Conservation (phyloP, 2,888 invertebrate species). For the Patella caerulea region DNA sequence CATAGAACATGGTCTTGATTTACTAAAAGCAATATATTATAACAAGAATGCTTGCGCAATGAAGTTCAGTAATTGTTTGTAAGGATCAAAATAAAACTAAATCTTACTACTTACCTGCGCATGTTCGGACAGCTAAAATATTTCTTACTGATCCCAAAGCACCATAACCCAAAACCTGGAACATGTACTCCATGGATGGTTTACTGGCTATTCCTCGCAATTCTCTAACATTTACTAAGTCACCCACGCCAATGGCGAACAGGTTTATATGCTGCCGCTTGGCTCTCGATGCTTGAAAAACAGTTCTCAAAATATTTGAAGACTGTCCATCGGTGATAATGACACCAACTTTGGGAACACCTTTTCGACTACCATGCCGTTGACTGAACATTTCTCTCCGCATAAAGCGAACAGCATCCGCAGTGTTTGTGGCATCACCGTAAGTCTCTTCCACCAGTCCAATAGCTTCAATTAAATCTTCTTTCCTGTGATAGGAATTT, state of each 20-base stretch:
- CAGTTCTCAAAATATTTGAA: slow-evolving; percentile 45
- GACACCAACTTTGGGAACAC: slow-evolving; percentile 57
- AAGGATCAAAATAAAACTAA: no score
- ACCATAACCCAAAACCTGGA: slow-evolving; percentile 50
- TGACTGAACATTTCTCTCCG: slow-evolving; percentile 47
- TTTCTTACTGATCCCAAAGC: slow-evolving; percentile 55
- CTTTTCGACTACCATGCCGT: slow-evolving; percentile 43
- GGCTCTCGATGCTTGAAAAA: slow-evolving; percentile 50
- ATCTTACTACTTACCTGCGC: slow-evolving; percentile 37
- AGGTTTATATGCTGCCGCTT: slow-evolving; percentile 49
- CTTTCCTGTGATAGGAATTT: slow-evolving; percentile 41
- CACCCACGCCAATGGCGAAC: slow-evolving; percentile 61
- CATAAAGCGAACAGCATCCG: slow-evolving; percentile 49
- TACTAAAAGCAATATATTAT: background rate
- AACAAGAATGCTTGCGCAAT: no score
- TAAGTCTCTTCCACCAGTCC: slow-evolving; percentile 39
- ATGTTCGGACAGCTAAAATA: slow-evolving; percentile 56
- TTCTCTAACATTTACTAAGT: slow-evolving; percentile 50
- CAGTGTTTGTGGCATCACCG: slow-evolving; percentile 52
- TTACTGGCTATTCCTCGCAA: slow-evolving; percentile 52
- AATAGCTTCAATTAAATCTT: slow-evolving; percentile 42
- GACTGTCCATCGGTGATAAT: slow-evolving; percentile 61
- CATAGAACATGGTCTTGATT: background rate
- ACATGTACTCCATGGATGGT: slow-evolving; percentile 46
- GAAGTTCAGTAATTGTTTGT: no score